phyloP scores from a whole-genome alignment of 1,140 invertebrate species.

The Plodia interpunctella region DNA sequence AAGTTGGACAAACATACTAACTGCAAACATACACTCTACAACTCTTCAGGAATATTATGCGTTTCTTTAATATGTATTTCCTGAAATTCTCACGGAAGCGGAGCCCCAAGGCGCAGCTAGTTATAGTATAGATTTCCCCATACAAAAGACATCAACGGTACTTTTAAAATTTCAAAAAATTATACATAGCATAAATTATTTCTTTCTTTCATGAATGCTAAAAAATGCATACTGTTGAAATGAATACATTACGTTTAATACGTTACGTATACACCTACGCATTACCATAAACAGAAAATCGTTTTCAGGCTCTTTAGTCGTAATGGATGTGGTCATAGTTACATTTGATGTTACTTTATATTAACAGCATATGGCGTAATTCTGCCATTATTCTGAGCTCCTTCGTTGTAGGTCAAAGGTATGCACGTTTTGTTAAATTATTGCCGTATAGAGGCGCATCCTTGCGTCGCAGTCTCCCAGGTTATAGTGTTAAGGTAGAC shows the following conservation, averaged over 20 bases:
- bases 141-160: slow-evolving; percentile 16
- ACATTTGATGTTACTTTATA: neutral
- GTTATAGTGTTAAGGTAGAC: slow-evolving; percentile 42
- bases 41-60: no score
- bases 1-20: no score
- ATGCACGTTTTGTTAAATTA: slow-evolving; percentile 45
- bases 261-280: neutral
- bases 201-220: neutral
- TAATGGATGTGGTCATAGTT: neutral
- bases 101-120: no score
- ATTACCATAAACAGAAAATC: neutral
- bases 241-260: neutral
- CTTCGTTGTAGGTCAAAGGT: slow-evolving; percentile 40
- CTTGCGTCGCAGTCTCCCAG: slow-evolving; percentile 21
- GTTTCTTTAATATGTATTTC: no score
- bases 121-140: no score
- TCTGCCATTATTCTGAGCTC: slow-evolving; percentile 4
- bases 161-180: no score
- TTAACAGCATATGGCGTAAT: neutral
- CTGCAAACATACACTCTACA: no score
- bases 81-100: no score
- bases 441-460: slow-evolving; percentile 30
- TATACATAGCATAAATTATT: neutral
- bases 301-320: neutral
- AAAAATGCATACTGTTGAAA: neutral